Conservation (phyloP, 2,797 vertebrate species). For the Phylloscopus collybita region DNA sequence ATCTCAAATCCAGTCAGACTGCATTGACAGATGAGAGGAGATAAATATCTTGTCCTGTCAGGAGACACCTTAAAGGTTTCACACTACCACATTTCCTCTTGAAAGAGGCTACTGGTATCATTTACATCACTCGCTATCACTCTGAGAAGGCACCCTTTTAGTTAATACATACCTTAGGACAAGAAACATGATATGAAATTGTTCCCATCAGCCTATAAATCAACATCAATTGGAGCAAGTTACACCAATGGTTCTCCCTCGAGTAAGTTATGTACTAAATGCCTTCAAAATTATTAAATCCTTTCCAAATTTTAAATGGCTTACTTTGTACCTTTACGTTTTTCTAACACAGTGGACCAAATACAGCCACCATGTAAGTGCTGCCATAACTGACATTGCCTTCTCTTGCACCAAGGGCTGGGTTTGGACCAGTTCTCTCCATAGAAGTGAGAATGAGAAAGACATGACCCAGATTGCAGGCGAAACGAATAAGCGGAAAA, state of each 20-base stretch:
- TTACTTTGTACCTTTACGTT: neutral
- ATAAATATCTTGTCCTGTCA: neutral
- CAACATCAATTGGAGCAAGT: neutral
- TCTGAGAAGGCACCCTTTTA: neutral
- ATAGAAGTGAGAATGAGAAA: neutral
- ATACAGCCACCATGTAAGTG: neutral
- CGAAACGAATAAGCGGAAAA: neutral
- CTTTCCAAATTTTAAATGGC: neutral
- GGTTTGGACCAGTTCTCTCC: neutral
- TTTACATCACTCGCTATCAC: neutral
- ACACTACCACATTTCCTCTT: neutral
- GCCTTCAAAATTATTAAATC: neutral
- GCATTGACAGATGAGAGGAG: neutral
- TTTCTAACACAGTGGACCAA: neutral
- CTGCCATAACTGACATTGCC: fast-evolving
- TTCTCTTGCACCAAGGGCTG: neutral
- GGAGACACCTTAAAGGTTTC: neutral
- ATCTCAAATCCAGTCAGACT: neutral
- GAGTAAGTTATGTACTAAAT: neutral
- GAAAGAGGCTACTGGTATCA: neutral
- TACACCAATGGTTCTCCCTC: neutral
- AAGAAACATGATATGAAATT: neutral
- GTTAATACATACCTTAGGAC: neutral
- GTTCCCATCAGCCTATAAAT: neutral
- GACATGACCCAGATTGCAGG: neutral